Percentiles rank a stretch among this genome's conserved stretches.
Evolutionary conservation across 2,888 invertebrate species (phyloP).

Genomic region (Sinhomidia bicolor): DNA sequence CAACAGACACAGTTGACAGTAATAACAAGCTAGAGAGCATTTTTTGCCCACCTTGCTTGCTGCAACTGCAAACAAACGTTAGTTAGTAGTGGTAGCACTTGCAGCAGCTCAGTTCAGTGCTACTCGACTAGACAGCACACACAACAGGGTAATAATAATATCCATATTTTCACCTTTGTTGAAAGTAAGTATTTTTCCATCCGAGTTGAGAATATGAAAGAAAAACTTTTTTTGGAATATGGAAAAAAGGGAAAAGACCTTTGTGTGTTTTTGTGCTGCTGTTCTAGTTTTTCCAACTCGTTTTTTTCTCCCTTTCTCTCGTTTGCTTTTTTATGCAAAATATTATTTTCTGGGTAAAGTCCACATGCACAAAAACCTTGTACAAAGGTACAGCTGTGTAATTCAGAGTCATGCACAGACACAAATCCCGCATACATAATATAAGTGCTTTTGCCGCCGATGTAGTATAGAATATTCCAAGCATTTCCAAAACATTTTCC

Average conservation of each 20-base stretch:
- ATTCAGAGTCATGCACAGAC: not conserved
- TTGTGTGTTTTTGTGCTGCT: not conserved
- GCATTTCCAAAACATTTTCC: no score
- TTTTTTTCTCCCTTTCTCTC: not conserved
- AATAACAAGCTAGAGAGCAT: no score
- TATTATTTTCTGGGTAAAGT: not conserved
- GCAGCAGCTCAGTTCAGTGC: no score
- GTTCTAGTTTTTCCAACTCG: not conserved
- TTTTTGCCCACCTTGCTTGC: no score
- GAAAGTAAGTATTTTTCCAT: not conserved
- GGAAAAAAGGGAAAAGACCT: not conserved
- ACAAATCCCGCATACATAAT: not conserved
- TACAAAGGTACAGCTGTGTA: not conserved
- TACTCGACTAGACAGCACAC: no score
- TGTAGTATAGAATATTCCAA: no score
- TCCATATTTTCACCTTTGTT: not conserved
- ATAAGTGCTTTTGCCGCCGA: no score
- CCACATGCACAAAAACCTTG: not conserved
- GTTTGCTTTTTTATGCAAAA: no score
- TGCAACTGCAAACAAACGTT: no score
- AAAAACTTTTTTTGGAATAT: constrained; percentile 1
- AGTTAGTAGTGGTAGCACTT: no score
- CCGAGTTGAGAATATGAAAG: not conserved
- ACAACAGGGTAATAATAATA: not conserved
- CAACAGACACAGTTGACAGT: no score